phyloP scores from a whole-genome alignment of 2,797 vertebrate genomes.

The Notamacropus eugenii region DNA sequence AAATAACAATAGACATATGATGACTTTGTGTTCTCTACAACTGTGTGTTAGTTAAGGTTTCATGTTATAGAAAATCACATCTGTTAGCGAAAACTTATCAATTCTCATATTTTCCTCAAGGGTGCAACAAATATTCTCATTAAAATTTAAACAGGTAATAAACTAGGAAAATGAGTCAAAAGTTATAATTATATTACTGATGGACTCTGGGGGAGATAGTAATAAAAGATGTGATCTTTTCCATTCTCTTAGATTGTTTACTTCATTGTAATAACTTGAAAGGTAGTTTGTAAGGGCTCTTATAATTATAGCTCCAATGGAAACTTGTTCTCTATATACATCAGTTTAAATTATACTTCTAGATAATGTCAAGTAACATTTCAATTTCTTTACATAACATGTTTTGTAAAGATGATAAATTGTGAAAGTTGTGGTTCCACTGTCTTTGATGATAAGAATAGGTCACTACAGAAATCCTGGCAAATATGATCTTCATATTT shows the following conservation, averaged over 20 bases:
- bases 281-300: neutral
- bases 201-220: neutral
- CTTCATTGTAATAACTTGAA: neutral
- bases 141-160: neutral
- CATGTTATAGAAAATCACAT: neutral
- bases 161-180: neutral
- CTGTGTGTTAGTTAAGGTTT: neutral
- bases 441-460: neutral
- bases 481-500: neutral
- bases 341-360: neutral
- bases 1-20: neutral
- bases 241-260: neutral
- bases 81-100: neutral
- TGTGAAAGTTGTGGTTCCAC: neutral
- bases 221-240: neutral
- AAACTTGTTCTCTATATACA: neutral
- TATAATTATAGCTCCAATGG: neutral
- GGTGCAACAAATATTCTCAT: neutral
- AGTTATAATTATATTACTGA: neutral
- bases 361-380: neutral
- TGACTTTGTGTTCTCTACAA: neutral
- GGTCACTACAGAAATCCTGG: neutral
- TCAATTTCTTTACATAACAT: neutral
- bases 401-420: neutral
- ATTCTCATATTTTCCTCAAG: neutral